These are phyloP conservation scores for Elmis aenea DNA, from an alignment of 2,888 invertebrate genomes.

Conservation along the genomic window DNA sequence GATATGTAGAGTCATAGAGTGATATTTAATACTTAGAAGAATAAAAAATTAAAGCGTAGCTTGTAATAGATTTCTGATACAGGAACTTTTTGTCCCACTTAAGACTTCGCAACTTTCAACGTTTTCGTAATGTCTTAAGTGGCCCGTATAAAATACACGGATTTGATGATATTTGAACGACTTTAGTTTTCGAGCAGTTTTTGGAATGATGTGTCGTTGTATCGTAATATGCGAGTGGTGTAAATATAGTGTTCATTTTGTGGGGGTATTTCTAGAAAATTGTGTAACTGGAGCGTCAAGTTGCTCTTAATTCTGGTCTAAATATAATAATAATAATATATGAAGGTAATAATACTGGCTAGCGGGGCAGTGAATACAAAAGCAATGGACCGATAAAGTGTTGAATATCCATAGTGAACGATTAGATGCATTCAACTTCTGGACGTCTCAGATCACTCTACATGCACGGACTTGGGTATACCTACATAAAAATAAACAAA, in stretches of 20 bases:
- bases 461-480: slow-evolving; percentile 41
- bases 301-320: slow-evolving; percentile 9
- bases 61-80: too few species aligned
- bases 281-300: slow-evolving; percentile 13
- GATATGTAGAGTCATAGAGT: too few species aligned
- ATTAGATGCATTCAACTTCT: slow-evolving; percentile 27
- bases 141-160: too few species aligned
- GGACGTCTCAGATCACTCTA: slow-evolving; percentile 38
- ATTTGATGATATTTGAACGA: too few species aligned
- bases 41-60: too few species aligned
- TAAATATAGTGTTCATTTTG: not conserved
- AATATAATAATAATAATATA: slow-evolving; percentile 12
- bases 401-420: slow-evolving; percentile 22
- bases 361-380: slow-evolving; percentile 37
- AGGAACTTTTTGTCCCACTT: too few species aligned
- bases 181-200: too few species aligned
- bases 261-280: slow-evolving; percentile 5
- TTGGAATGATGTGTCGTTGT: too few species aligned
- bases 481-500: slow-evolving; percentile 39
- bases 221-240: not conserved
- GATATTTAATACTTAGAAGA: too few species aligned
- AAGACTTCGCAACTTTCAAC: too few species aligned
- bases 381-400: slow-evolving; percentile 32
- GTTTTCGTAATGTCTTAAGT: too few species aligned
- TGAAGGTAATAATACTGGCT: slow-evolving; percentile 23